Evolutionary conservation across 2,888 invertebrate genomes (phyloP), one percentile per base, ranked within the genome.

Genomic region (Piscicola geometra): DNA sequence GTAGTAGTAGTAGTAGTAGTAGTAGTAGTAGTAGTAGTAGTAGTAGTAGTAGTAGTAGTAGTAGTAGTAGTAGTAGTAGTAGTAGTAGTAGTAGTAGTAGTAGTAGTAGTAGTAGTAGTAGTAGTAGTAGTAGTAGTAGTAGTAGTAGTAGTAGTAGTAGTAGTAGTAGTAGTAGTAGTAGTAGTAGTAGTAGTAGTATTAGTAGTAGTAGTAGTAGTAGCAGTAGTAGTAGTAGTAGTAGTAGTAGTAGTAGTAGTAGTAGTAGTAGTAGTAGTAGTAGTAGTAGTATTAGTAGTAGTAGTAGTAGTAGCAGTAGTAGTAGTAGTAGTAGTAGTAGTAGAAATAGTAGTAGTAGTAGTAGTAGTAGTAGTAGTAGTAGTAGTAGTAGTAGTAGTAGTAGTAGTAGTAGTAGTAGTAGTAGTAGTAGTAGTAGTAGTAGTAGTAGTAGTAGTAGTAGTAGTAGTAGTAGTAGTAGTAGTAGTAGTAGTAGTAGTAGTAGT

Each of bases 61-160:
- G 66, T n/a, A 66, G 30, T 66, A 28, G 30, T 66, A 66, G n/a
- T 66, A 66, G 30, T 66, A 28, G 30, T 66, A 28, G 30, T 66
- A 66, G 66, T 66, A 66, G 66, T 66, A 66, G 66, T 66, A 66
- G 66, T 66, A 66, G 66, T 66, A 66, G 66, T 66, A 66, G 66
- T 66, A 66, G 66, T 66, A 66, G 66, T 66, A 66, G 66, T 66
- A 66, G n/a, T 66, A 66, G 30, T 25, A 66, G 66, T 25, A 30
- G 66, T 66, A 30, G 66, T 66, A 30, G 66, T 66, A 30, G 66
- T 66, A 30, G 66, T 66, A 30, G 66, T 66, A 30, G 66, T 66
- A 30, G 66, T 66, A 30, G 66, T 66, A 30, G 66, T 66, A 30
- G 66, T 66, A 30, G 66, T 66, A 30, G 66, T 66, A 30, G 66